Evolutionary conservation across 2,888 invertebrate species (phyloP).

Genomic region (Bellardia pandia): DNA sequence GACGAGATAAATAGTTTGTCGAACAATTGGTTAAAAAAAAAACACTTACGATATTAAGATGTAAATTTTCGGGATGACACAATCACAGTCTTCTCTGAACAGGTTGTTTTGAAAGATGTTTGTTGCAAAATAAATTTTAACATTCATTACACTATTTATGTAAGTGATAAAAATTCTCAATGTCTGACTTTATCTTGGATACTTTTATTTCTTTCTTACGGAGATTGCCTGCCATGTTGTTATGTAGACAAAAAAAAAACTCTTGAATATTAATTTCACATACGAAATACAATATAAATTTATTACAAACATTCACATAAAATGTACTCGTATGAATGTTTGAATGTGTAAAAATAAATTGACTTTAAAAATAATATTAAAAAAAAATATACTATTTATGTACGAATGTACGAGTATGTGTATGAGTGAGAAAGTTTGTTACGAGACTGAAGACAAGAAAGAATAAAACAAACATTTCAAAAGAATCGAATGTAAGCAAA

Average conservation of each 20-base stretch:
- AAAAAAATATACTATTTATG: constrained; percentile 11
- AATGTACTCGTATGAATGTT: constrained; percentile 28
- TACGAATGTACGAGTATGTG: neutral
- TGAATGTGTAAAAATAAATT: constrained; percentile 49
- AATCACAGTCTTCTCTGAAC: too few relatives aligned
- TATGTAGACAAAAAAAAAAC: constrained; percentile 2
- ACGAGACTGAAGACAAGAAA: constrained; percentile 25
- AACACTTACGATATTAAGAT: too few relatives aligned
- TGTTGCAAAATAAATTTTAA: too few relatives aligned
- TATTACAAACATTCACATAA: constrained; percentile 35
- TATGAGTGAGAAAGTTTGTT: constrained; percentile 15
- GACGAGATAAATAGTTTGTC: too few relatives aligned
- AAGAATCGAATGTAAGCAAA: constrained; percentile 46
- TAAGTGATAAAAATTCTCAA: neutral
- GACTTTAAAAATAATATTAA: constrained; percentile 29
- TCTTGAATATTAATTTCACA: constrained; percentile 47
- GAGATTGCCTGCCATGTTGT: neutral
- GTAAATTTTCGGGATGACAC: too few relatives aligned
- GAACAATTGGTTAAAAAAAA: too few relatives aligned
- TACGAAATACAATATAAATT: constrained; percentile 48
- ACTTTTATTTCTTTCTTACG: neutral
- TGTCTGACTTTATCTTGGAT: neutral
- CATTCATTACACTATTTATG: too few relatives aligned
- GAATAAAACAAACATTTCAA: neutral
- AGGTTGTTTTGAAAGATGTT: too few relatives aligned